Evolutionary conservation across 2,888 invertebrate genomes (phyloP), one percentile per base, ranked within the genome.

Genomic region (Sphaerophoria taeniata): DNA sequence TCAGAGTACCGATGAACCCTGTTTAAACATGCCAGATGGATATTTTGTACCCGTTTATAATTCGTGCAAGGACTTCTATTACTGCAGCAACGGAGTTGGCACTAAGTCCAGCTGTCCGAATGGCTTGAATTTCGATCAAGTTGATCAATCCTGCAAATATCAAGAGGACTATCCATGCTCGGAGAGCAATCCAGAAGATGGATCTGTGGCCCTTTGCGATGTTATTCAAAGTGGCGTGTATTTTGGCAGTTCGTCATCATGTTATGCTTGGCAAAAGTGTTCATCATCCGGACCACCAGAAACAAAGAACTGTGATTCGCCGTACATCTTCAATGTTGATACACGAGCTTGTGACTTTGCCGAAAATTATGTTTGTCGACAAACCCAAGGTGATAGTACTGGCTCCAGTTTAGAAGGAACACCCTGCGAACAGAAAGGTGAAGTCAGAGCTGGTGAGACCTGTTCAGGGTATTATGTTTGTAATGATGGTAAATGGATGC

Each of bases 391-490:
- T 4, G 47, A 43, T n/a, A 11, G 74, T 24, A 67, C 70, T 1
- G 80, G 87, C 4, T 88, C 87, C 0, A 34, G 67, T 12, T 58
- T 85, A 3, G 33, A 49, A 0, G 75, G 79, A 39, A 36, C 14
- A 33, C 7, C 65, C 0, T 89, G 89, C 70, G 11, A 49, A 4
- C 6, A 3, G 4, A 61, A 45, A 2, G 86, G 84, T 6, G 12
- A 43, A 9, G 36, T 24, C 14, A 49, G 51, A 6, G 87, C 70
- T 14, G 87, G 87, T 6, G 78, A 82, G 1, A 84, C 86, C 6
- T 89, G 89, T 39, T 71, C 84, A 16, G 87, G 88, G 45, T 89
- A 88, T 76, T 89, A 88, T 39, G 3, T 49, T 3, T 89, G 89
- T 79, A 69, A 61, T 43, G 71, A 83, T n/a, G 61, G 24, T 5